Conservation (phyloP, 2,797 vertebrate species). For the Phaenicophaeus curvirostris region DNA sequence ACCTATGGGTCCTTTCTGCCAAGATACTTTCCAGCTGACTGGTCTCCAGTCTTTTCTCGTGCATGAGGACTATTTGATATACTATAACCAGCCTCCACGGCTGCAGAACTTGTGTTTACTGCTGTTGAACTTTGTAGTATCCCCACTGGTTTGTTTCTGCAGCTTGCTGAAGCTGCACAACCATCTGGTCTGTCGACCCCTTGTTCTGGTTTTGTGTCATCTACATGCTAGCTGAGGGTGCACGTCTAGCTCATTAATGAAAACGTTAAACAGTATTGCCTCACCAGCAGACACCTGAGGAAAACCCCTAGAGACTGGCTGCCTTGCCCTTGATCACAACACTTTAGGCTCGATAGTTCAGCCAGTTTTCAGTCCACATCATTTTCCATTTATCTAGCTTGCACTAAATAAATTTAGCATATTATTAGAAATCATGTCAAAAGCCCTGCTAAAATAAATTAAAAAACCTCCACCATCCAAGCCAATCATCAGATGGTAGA, state of each 20-base stretch:
- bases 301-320: not conserved
- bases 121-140: rapidly evolving
- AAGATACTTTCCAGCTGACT: not conserved
- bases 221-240: not conserved
- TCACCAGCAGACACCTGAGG: not conserved
- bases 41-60: not conserved
- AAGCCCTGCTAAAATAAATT: not conserved
- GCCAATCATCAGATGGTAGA: not conserved
- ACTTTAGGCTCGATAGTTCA: not conserved
- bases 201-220: not conserved
- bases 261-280: not conserved
- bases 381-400: not conserved
- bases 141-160: not conserved
- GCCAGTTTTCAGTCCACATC: not conserved
- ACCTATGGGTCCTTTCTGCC: not conserved
- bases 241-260: not conserved
- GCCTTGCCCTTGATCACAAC: not conserved
- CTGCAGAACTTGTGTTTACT: not conserved
- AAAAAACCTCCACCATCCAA: not conserved
- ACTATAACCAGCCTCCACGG: no score
- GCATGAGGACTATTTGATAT: no score
- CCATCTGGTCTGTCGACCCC: not conserved
- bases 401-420: not conserved
- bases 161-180: not conserved
- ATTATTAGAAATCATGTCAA: not conserved